These are phyloP conservation scores for Conus ventricosus DNA, from an alignment of 1,140 invertebrate genomes.

Conservation along the genomic window DNA sequence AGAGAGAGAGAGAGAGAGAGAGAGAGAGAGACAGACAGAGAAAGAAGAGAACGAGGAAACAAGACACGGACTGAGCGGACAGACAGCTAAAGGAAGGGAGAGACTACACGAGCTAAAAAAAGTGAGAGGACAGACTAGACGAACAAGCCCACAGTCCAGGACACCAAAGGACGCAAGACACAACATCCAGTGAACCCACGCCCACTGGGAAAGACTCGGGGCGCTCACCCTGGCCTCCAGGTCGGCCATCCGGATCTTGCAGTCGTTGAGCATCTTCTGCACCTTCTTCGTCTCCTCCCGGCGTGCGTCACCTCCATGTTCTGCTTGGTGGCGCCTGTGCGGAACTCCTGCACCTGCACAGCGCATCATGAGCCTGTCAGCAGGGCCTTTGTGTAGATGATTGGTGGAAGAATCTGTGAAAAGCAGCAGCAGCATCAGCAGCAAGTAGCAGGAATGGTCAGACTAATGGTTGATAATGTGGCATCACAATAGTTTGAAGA, in stretches of 20 bases:
- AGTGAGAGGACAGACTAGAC: no score
- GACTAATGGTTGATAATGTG: no score
- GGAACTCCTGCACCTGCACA: conserved; percentile 76
- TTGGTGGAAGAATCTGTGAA: not conserved
- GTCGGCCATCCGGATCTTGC: conserved; percentile 74
- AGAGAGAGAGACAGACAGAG: not conserved
- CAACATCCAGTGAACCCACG: no score
- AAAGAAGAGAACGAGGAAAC: not conserved
- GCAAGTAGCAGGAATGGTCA: not conserved
- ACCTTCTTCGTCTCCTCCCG: conserved; percentile 77
- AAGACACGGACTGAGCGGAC: no score
- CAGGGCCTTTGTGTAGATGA: not conserved
- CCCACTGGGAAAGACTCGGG: no score
- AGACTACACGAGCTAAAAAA: no score
- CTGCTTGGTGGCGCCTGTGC: conserved; percentile 76
- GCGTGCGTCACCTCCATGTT: conserved; percentile 77
- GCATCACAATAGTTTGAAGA: not conserved
- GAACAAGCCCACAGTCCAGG: no score
- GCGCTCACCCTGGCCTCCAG: conserved; percentile 75
- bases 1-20: not conserved
- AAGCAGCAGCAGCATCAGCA: not conserved
- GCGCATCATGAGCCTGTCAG: no score
- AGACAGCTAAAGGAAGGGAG: no score
- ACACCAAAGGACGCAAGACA: not conserved
- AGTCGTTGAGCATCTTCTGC: conserved; percentile 72